Evolutionary conservation across 37 sponge, comb jelly and placozoan genomes (phyloP).

Genomic region (Crambe crambe): DNA sequence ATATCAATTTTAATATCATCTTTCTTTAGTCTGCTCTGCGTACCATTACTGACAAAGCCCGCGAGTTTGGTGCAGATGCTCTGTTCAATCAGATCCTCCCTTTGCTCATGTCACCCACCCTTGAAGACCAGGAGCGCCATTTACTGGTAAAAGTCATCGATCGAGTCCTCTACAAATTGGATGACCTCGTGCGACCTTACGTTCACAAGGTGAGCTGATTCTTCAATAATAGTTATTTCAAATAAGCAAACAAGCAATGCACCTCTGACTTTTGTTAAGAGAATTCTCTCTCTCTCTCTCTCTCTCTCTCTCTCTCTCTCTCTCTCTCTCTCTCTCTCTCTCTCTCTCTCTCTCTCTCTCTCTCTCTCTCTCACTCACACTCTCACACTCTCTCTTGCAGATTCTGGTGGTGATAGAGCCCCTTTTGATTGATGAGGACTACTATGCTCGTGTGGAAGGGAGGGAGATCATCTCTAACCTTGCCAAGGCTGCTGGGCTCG

Average conservation of each 20-base stretch:
- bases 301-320: too few relatives aligned
- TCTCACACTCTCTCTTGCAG: constrained; percentile 41
- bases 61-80: constrained; percentile 97
- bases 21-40: constrained; percentile 80
- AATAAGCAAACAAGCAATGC: not conserved
- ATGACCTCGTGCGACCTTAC: constrained; percentile 97
- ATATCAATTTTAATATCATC: too few relatives aligned
- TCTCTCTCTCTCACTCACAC: too few relatives aligned
- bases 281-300: not conserved
- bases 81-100: constrained; percentile 99
- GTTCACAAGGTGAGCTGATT: constrained; percentile 89
- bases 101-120: constrained; percentile 93
- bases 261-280: not conserved
- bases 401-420: constrained; percentile 99
- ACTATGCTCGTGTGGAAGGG: constrained; percentile 98
- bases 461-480: constrained; percentile 99
- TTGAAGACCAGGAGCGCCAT: constrained; percentile 98
- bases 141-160: constrained; percentile 98
- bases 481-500: constrained; percentile 99
- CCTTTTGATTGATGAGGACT: constrained; percentile 97
- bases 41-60: constrained; percentile 96
- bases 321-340: too few relatives aligned
- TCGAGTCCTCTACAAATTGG: constrained; percentile 96
- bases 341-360: too few relatives aligned
- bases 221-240: not conserved